phyloP scores from a whole-genome alignment of 2,888 invertebrate genomes.

The Crioceris asparagi region DNA sequence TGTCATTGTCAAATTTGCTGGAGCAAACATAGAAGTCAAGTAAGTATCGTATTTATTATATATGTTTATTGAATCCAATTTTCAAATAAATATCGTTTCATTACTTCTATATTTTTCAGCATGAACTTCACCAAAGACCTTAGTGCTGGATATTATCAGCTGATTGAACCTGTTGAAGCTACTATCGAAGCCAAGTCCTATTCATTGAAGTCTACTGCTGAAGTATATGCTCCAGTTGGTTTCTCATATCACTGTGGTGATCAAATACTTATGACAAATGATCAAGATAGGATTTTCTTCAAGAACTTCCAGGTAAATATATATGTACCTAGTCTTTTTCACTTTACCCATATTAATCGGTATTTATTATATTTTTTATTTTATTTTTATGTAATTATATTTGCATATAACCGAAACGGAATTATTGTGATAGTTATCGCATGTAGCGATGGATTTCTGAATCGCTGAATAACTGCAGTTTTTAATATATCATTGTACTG shows the following conservation, averaged over 20 bases:
- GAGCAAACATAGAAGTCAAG: too few relatives aligned
- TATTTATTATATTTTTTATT: too few relatives aligned
- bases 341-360: too few relatives aligned
- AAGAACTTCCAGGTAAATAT: conserved; percentile 23
- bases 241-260: conserved; percentile 45
- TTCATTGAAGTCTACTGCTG: conserved; percentile 8
- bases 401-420: too few relatives aligned
- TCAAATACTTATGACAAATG: conserved; percentile 16
- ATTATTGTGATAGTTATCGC: too few relatives aligned
- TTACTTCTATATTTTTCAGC: conserved; percentile 11
- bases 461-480: too few relatives aligned
- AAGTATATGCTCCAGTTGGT: conserved; percentile 34
- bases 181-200: not conserved
- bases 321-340: not conserved
- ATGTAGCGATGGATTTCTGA: too few relatives aligned
- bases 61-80: too few relatives aligned
- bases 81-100: not conserved
- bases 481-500: too few relatives aligned
- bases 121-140: conserved; percentile 12
- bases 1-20: too few relatives aligned
- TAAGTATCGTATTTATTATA: too few relatives aligned
- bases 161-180: conserved; percentile 11
- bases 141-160: conserved; percentile 20
- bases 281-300: conserved; percentile 11
- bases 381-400: too few relatives aligned